Conservation (phyloP, 2,113 vertebrate genomes). For the Indicator indicator region DNA sequence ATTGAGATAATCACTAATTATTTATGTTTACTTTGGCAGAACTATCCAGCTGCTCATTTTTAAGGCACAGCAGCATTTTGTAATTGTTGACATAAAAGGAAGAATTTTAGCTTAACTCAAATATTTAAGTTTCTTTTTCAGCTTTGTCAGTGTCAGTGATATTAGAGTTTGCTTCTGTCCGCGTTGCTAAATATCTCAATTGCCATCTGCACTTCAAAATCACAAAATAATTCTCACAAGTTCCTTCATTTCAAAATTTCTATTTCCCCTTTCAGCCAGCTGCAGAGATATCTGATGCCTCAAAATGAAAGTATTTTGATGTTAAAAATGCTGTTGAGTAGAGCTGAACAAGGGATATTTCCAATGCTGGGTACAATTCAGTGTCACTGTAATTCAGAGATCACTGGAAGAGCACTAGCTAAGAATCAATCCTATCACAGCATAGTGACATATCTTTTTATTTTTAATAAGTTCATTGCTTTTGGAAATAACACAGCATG, state of each 20-base stretch:
- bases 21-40: not conserved
- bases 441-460: not conserved
- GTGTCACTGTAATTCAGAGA: not conserved
- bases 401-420: not conserved
- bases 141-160: not conserved
- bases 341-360: not conserved
- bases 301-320: conserved; percentile 4
- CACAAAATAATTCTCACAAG: not conserved
- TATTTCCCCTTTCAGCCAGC: not conserved
- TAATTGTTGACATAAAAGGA: not conserved
- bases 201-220: conserved; percentile 13
- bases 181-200: not conserved
- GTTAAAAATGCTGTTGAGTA: not conserved
- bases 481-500: not conserved
- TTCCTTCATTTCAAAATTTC: not conserved
- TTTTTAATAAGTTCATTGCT: not conserved
- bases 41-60: not conserved
- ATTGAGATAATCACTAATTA: not conserved
- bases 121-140: not conserved
- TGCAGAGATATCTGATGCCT: not conserved
- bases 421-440: not conserved
- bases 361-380: not conserved
- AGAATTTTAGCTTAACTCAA: not conserved
- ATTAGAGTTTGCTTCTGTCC: not conserved
- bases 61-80: not conserved